A percentile compares a stretch with the other conserved stretches of the same genome.
Conservation (phyloP, 2,888 invertebrate species). For the Andrena flavipes region DNA sequence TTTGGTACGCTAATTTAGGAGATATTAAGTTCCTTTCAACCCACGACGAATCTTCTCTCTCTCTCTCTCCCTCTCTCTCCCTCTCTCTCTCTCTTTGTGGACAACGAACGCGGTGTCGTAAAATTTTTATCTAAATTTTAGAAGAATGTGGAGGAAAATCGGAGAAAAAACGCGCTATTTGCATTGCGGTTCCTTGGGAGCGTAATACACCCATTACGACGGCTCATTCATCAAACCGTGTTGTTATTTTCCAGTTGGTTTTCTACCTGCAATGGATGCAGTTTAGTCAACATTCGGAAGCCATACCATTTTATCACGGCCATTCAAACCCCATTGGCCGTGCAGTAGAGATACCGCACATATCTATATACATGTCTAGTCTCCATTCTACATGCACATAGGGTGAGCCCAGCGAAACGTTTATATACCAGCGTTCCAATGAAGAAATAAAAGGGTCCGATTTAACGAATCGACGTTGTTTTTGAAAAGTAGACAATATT, state of each 20-base stretch:
- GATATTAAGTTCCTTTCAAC: neutral
- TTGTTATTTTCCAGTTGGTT: conserved; percentile 84
- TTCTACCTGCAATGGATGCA: conserved; percentile 84
- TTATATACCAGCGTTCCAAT: conserved; percentile 18
- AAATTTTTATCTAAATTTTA: neutral
- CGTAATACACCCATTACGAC: conserved; percentile 36
- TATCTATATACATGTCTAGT: conserved; percentile 81
- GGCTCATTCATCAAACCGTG: conserved; percentile 74
- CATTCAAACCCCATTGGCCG: conserved; percentile 85
- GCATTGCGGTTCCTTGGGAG: conserved; percentile 30
- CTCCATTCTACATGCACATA: conserved; percentile 76
- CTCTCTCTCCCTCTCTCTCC: too few species aligned
- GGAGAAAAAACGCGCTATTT: conserved; percentile 5
- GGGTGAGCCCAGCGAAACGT: conserved; percentile 71
- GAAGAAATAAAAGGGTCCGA: conserved; percentile 57
- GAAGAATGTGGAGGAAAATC: neutral
- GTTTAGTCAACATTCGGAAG: conserved; percentile 85
- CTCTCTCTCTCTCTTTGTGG: too few species aligned
- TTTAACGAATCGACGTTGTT: conserved; percentile 38
- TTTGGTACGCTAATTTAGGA: neutral
- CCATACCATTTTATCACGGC: conserved; percentile 84
- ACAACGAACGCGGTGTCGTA: neutral
- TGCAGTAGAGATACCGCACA: conserved; percentile 84
- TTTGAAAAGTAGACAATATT: conserved; percentile 15
- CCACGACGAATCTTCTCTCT: too few species aligned